A percentile compares a stretch with the other conserved stretches of the same genome.
Conservation (phyloP, 2,113 vertebrate genomes). For the Pan paniscus region DNA sequence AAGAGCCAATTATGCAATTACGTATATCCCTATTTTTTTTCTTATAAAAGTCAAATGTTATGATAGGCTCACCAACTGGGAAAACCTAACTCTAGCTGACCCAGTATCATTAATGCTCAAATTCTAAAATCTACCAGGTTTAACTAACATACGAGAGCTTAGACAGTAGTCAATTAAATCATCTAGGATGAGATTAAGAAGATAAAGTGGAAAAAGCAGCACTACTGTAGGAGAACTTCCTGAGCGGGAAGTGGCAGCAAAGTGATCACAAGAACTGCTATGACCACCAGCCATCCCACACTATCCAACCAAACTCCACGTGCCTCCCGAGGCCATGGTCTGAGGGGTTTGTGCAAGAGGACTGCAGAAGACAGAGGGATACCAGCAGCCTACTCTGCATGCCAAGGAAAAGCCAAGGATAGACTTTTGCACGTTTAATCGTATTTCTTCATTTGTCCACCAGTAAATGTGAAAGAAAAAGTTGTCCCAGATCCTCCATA, state of each 20-base stretch:
- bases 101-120: background rate
- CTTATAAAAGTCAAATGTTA: background rate
- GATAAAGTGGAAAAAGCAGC: background rate
- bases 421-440: background rate
- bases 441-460: background rate
- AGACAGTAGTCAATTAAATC: background rate
- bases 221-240: too few species aligned
- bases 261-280: background rate
- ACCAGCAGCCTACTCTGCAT: background rate
- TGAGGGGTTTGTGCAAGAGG: too few species aligned
- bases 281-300: too few species aligned
- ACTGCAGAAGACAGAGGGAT: background rate
- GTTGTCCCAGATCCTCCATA: background rate
- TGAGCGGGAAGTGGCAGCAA: background rate
- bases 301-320: rapidly evolving
- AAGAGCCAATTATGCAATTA: background rate
- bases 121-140: background rate
- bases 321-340: background rate
- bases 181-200: background rate
- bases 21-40: background rate
- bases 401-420: background rate
- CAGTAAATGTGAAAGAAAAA: background rate
- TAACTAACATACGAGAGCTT: background rate
- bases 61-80: background rate
- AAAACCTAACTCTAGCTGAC: background rate